These are phyloP conservation scores for Mylabris phalerata DNA, from an alignment of 1,140 invertebrate species.

Conservation along the genomic window DNA sequence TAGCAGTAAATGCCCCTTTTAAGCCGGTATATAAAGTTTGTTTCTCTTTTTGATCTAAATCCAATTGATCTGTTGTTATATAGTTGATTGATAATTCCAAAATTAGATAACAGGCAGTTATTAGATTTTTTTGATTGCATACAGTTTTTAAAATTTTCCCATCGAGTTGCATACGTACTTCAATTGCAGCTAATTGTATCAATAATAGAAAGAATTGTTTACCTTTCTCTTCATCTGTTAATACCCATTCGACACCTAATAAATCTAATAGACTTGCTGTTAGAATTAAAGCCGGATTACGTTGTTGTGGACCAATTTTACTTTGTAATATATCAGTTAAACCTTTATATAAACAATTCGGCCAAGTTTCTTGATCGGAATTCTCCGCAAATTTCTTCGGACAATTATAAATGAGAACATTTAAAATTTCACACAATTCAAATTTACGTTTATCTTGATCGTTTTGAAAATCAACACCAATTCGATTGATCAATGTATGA, in stretches of 20 bases:
- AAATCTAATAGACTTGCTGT: slow-evolving; percentile 71
- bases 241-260: slow-evolving; percentile 76
- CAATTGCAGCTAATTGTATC: slow-evolving; percentile 81
- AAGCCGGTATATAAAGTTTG: slow-evolving; percentile 83
- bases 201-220: slow-evolving; percentile 77
- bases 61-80: slow-evolving; percentile 71
- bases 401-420: slow-evolving; percentile 66
- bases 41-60: slow-evolving; percentile 83
- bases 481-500: slow-evolving; percentile 74
- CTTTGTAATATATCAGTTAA: slow-evolving; percentile 74
- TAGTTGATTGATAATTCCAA: slow-evolving; percentile 75
- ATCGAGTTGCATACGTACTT: slow-evolving; percentile 87
- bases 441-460: slow-evolving; percentile 84
- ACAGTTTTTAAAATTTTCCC: slow-evolving; percentile 75
- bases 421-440: slow-evolving; percentile 69
- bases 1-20: slow-evolving; percentile 80
- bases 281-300: slow-evolving; percentile 79
- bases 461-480: slow-evolving; percentile 77
- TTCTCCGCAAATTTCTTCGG: slow-evolving; percentile 54
- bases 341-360: slow-evolving; percentile 67
- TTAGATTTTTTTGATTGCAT: slow-evolving; percentile 63
- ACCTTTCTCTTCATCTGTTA: slow-evolving; percentile 69
- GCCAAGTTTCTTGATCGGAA: slow-evolving; percentile 66
- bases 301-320: slow-evolving; percentile 78
- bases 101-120: slow-evolving; percentile 77